Evolutionary conservation across 1,140 invertebrate species (phyloP), one percentile per base, ranked within the genome.

Genomic region (Brachionus koreanus): DNA sequence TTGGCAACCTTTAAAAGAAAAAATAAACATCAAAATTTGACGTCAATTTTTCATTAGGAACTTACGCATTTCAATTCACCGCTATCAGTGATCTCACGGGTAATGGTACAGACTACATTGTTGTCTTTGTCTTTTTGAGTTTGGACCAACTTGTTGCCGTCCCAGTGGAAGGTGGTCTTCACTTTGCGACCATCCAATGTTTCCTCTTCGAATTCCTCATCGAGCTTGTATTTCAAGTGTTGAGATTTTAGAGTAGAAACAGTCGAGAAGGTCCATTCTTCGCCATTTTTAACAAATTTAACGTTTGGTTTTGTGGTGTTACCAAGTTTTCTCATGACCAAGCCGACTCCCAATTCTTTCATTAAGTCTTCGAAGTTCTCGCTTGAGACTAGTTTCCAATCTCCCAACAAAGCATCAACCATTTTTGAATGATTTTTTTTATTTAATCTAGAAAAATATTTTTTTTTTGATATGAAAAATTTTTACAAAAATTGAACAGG

Each of bases 291-390:
- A 10, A 57, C 49, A 43, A 82, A 82, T 67, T 65, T 82, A 42
- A 82, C 63, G 33, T 65, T 82, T 33, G 79, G 79, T 25, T 82
- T 82, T 13, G 61, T 46, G 42, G 63, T 82, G 35, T 16, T 46
- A 7, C 79, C 79, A 7, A 82, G 6, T 33, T 82, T 82, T 65
- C 79, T 46, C 79, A 82, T 82, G 13, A 67, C 57, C 23, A 65
- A 67, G 13, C 63, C 63, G 35, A 82, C 79, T 29, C 63, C 63
- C 33, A 82, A 69, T 33, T 46, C 79, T 35, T 82, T 82, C 79
- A 82, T 82, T 13, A 67, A 82, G 9, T 82, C 79, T 29, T 82
- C 79, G 19, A 82, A 82, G 63, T 82, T 82, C 46, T 82, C 79
- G 12, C 57, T 67, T 35, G 79, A 82, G 19, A 67, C 79, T 37